Conservation (phyloP, 1,140 invertebrate species). For the Penaeus japonicus region DNA sequence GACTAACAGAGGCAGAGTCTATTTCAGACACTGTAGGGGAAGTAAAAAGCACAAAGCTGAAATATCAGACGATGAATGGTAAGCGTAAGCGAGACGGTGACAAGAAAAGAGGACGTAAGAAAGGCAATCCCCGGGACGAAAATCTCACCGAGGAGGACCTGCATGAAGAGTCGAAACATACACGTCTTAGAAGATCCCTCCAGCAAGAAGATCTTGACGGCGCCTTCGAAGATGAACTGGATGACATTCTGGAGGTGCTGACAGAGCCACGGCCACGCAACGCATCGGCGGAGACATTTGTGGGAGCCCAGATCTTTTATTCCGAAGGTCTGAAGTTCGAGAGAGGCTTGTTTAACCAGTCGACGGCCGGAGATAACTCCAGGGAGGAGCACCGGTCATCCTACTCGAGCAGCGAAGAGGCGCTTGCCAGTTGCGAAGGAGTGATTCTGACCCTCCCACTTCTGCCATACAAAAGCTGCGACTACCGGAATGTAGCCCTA, state of each 20-base stretch:
- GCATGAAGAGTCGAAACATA: no score
- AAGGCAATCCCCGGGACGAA: not conserved
- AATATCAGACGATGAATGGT: not conserved
- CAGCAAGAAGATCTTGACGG: conserved; percentile 11
- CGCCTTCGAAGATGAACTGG: conserved; percentile 41
- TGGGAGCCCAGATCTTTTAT: conserved; percentile 28
- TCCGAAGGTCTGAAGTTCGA: conserved; percentile 59
- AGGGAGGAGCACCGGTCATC: conserved; percentile 82
- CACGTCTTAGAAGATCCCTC: not conserved
- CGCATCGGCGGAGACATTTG: conserved; percentile 53
- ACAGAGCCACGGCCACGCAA: conserved; percentile 66
- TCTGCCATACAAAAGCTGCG: conserved; percentile 71
- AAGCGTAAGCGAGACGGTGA: not conserved
- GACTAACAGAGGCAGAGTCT: not conserved
- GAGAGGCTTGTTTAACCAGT: conserved; percentile 60
- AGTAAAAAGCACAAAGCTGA: not conserved
- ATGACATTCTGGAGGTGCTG: conserved; percentile 56
- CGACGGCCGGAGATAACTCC: conserved; percentile 58
- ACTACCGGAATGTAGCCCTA: conserved; percentile 61
- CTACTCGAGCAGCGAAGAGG: conserved; percentile 79
- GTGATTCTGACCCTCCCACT: conserved; percentile 76
- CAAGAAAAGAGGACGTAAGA: conserved; percentile 9
- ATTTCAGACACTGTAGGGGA: not conserved
- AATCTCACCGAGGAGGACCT: conserved; percentile 15
- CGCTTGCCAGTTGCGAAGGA: conserved; percentile 76